These are phyloP conservation scores for Metellina segmentata DNA, from an alignment of 2,888 invertebrate species.

Conservation along the genomic window DNA sequence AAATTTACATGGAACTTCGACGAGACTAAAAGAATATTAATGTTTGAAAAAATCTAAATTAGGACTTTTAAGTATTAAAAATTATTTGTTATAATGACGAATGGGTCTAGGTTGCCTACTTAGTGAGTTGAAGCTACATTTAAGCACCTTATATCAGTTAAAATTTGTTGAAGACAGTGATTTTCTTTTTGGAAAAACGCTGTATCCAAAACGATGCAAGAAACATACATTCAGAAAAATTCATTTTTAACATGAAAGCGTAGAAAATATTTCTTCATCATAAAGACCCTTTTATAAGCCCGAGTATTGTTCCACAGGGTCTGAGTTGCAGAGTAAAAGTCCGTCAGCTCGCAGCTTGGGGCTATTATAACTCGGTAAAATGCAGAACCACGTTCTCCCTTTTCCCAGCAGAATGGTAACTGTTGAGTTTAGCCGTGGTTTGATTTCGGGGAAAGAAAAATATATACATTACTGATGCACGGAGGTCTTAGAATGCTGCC, in stretches of 20 bases:
- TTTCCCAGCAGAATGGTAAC: background rate
- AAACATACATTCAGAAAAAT: too few relatives aligned
- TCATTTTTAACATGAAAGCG: background rate
- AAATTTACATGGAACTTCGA: too few relatives aligned
- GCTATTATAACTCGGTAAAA: constrained; percentile 24
- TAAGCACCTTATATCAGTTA: too few relatives aligned
- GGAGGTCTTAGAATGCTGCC: background rate
- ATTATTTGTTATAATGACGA: too few relatives aligned
- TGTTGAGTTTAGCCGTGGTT: background rate
- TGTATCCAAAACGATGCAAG: too few relatives aligned
- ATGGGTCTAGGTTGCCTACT: too few relatives aligned
- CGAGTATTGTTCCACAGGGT: background rate
- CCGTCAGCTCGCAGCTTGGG: background rate
- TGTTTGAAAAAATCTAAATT: too few relatives aligned
- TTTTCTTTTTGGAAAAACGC: too few relatives aligned
- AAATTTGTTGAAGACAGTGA: too few relatives aligned
- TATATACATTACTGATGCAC: background rate
- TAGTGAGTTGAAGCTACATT: too few relatives aligned
- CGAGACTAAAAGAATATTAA: too few relatives aligned
- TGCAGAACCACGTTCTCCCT: constrained; percentile 7
- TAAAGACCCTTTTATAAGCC: background rate
- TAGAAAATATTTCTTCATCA: background rate
- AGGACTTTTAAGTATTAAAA: too few relatives aligned
- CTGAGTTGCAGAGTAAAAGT: background rate
- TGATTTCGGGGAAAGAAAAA: background rate